These are phyloP conservation scores for Caenorhabditis drosophilae DNA, from an alignment of 2,888 invertebrate genomes.

Conservation along the genomic window DNA sequence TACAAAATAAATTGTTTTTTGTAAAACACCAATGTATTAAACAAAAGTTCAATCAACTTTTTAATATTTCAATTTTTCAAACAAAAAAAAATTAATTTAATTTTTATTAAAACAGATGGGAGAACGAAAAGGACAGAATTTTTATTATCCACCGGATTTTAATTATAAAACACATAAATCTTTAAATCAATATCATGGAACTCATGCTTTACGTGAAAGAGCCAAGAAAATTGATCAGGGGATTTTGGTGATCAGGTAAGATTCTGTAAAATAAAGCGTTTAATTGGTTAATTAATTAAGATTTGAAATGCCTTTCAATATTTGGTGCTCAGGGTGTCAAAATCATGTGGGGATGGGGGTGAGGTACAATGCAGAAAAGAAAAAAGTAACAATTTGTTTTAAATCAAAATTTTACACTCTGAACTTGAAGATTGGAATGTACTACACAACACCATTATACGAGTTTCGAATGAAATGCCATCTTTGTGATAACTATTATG, in stretches of 20 bases:
- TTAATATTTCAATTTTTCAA: too few species aligned
- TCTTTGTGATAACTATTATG: slow-evolving; percentile 93
- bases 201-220: slow-evolving; percentile 92
- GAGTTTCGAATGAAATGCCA: slow-evolving; percentile 99
- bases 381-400: slow-evolving; percentile 67
- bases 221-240: slow-evolving; percentile 93
- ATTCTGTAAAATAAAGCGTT: neutral
- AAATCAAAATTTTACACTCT: neutral
- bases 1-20: slow-evolving; percentile 5
- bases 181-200: slow-evolving; percentile 87
- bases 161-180: slow-evolving; percentile 88
- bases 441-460: slow-evolving; percentile 94
- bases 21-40: neutral
- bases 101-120: slow-evolving; percentile 77
- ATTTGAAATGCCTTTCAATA: slow-evolving; percentile 99
- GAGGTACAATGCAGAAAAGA: slow-evolving; percentile 81
- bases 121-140: slow-evolving; percentile 92
- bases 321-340: slow-evolving; percentile 97
- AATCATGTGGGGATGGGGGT: slow-evolving; percentile 99
- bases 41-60: too few species aligned
- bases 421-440: slow-evolving; percentile 80
- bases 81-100: neutral
- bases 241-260: slow-evolving; percentile 85
- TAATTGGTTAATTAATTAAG: too few species aligned
- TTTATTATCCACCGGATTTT: slow-evolving; percentile 98